phyloP scores from a whole-genome alignment of 2,888 invertebrate genomes.

The Cheilosia impressa region DNA sequence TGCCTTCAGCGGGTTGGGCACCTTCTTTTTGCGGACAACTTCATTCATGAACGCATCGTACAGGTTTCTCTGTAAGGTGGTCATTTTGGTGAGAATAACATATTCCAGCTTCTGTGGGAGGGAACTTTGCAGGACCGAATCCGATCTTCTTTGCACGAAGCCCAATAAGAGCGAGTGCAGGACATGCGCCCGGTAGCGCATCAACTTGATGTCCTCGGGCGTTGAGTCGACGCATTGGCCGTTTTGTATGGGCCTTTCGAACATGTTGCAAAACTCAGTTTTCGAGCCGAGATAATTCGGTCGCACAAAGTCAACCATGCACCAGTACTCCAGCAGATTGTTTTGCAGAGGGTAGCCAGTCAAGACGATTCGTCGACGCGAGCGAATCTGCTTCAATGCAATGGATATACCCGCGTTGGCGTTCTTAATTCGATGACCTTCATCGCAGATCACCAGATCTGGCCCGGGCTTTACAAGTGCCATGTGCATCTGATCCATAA shows the following conservation, averaged over 20 bases:
- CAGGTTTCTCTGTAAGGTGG: conserved; percentile 93
- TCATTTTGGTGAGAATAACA: conserved; percentile 95
- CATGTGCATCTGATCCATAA: conserved; percentile 93
- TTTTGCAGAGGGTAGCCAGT: conserved; percentile 99
- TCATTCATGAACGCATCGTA: conserved; percentile 98
- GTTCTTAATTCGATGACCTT: conserved; percentile 99
- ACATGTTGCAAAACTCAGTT: conserved; percentile 99
- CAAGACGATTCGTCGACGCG: conserved; percentile 96
- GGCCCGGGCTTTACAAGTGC: conserved; percentile 96
- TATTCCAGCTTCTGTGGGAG: conserved; percentile 98
- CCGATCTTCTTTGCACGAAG: conserved; percentile 97
- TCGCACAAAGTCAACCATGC: conserved; percentile 99
- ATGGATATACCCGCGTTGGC: conserved; percentile 98
- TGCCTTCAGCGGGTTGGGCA: conserved; percentile 97
- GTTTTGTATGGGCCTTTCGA: conserved; percentile 98
- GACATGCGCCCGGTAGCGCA: conserved; percentile 98
- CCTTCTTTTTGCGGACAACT: conserved; percentile 92
- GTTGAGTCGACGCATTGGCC: conserved; percentile 99
- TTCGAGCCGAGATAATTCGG: conserved; percentile 98
- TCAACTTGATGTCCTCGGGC: conserved; percentile 95
- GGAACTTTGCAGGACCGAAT: conserved; percentile 95
- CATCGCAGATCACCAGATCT: conserved; percentile 97
- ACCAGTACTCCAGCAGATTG: conserved; percentile 98
- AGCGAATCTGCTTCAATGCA: conserved; percentile 96
- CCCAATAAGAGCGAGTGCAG: conserved; percentile 96